Base-by-base conservation (phyloP, 2,113 vertebrate species). In the Oncorhynchus kisutch region DNA sequence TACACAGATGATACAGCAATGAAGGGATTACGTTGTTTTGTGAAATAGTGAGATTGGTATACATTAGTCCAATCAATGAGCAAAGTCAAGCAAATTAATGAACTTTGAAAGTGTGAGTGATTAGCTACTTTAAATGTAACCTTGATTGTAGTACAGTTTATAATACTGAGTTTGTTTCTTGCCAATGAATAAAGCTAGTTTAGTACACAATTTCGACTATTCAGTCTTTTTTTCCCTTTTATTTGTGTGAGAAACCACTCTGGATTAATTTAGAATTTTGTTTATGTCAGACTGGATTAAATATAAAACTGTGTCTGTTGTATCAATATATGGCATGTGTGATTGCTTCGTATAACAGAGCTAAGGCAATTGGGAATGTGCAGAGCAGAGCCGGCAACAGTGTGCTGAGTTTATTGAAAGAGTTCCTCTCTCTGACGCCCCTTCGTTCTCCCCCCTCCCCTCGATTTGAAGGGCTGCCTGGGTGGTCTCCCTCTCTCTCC, bases 401-500 rank as follows among this genome's bases (percentile, higher is more conserved):
- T 60, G 66, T 88, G 87, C 84, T 85, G 86, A 89, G 89, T 91
- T 92, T 91, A 89, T 92, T 92, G 92, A 93, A 91, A 91, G 92
- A 90, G 92, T 87, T 82, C 86, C 90, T 87, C 93, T 84, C 91
- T 73, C 87, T 77, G 86, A 71, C 76, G 49, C 85, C 24, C 64
- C 54, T 18, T 70, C 75, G 27, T 77, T 45, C 83, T 66, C 71
- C 29, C 48, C 34, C 76, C 31, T 29, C 72, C 83, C 45, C 83
- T 84, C 82, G 91, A 90, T 88, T 88, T 74, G 88, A 90, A 87
- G 90, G 88, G 90, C 92, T 86, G 92, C 92, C 88, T 94, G 92
- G 94, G 94, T 94, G 93, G 94, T 95, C 93, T 88, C 85, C 75
- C 86, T 86, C 91, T 85, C 92, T 92, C 87, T 93, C 93, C 93